Conservation (phyloP, 2,797 vertebrate species). For the Sarcophilus harrisii region DNA sequence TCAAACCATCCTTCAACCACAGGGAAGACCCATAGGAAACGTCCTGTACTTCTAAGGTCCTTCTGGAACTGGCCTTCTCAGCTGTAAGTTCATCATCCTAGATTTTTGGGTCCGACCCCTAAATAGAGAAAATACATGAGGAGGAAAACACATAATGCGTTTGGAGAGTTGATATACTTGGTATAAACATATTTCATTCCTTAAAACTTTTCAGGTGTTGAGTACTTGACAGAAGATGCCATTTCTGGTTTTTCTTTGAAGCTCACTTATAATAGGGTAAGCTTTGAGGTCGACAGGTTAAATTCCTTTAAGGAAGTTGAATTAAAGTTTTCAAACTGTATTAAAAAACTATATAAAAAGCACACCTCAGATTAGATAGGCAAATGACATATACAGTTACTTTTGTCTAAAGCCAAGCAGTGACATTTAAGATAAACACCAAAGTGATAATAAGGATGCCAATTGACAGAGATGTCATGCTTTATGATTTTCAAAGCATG, state of each 20-base stretch:
- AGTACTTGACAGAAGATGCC: conserved; percentile 40
- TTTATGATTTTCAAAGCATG: neutral
- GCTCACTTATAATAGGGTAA: conserved; percentile 59
- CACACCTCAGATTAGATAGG: conserved; percentile 52
- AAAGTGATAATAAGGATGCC: neutral
- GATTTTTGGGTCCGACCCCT: neutral
- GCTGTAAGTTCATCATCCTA: conserved; percentile 77
- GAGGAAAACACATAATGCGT: neutral
- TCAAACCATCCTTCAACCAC: conserved; percentile 48
- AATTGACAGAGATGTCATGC: neutral
- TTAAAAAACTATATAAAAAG: conserved; percentile 38
- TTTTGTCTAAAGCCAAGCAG: conserved; percentile 19
- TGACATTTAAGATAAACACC: neutral
- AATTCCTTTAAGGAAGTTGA: conserved; percentile 63
- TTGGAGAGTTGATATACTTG: neutral
- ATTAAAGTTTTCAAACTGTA: conserved; percentile 61
- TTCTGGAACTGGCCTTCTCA: conserved; percentile 57
- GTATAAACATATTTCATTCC: conserved; percentile 30
- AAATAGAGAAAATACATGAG: neutral
- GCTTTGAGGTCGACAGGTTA: conserved; percentile 60
- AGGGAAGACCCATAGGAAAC: conserved; percentile 38
- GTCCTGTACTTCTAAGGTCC: neutral
- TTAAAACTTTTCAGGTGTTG: conserved; percentile 6
- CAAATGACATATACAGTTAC: conserved; percentile 18
- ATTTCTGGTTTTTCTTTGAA: conserved; percentile 46